Evolutionary conservation across 2,888 invertebrate species (phyloP).

Genomic region (Graphium colonna): DNA sequence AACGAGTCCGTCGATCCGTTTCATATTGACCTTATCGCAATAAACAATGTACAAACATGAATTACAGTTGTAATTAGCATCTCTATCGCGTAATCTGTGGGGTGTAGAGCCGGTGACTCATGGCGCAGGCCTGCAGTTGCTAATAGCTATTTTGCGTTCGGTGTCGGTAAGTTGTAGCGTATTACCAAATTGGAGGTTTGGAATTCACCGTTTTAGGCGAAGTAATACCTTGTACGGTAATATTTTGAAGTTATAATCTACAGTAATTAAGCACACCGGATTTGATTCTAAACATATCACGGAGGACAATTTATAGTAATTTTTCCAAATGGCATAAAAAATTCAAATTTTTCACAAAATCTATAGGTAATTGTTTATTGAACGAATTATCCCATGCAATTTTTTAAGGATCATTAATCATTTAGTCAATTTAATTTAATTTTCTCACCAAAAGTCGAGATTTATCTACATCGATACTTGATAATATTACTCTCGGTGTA

Average conservation of each 20-base stretch:
- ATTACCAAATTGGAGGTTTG: background rate
- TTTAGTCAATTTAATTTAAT: too few relatives aligned
- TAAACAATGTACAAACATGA: constrained; percentile 41
- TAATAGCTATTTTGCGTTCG: constrained; percentile 24
- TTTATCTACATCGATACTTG: too few relatives aligned
- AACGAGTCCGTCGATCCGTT: constrained; percentile 16
- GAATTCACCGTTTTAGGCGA: background rate
- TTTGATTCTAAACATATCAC: too few relatives aligned
- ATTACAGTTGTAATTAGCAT: constrained; percentile 47
- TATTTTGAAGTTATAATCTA: too few relatives aligned
- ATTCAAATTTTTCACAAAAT: too few relatives aligned
- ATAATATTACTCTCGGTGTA: too few relatives aligned
- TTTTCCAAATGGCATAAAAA: too few relatives aligned
- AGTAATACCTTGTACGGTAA: too few relatives aligned
- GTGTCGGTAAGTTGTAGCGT: background rate
- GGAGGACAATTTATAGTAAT: too few relatives aligned
- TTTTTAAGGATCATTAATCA: too few relatives aligned
- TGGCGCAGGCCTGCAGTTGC: constrained; percentile 35
- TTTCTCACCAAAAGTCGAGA: too few relatives aligned
- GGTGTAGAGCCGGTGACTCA: constrained; percentile 63
- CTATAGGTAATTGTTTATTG: background rate
- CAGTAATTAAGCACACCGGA: too few relatives aligned
- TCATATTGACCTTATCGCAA: constrained; percentile 32
- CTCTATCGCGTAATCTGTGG: constrained; percentile 42
- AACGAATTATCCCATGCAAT: background rate